Conservation (phyloP, 1,140 invertebrate species). For the Ceratina calcarata region DNA sequence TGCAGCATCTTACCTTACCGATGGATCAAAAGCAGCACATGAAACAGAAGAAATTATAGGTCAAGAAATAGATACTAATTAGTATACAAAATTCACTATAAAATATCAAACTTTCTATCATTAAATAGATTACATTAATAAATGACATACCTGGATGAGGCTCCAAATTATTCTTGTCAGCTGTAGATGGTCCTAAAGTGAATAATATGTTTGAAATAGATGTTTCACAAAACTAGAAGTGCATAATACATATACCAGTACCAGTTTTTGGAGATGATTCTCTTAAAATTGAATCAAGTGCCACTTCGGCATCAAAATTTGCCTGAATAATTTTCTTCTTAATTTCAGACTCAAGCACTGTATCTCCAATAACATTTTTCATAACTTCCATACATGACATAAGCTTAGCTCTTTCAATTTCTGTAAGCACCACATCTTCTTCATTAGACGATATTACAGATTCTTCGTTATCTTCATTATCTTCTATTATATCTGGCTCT, state of each 20-base stretch:
- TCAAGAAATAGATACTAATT: slow-evolving; percentile 44
- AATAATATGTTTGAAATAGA: slow-evolving; percentile 7
- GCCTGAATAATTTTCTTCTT: slow-evolving; percentile 84
- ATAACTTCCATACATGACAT: slow-evolving; percentile 92
- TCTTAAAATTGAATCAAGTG: slow-evolving; percentile 87
- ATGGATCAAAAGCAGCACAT: slow-evolving; percentile 73
- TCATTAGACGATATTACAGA: slow-evolving; percentile 70
- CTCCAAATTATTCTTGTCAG: slow-evolving; percentile 50
- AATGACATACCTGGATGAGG: slow-evolving; percentile 67
- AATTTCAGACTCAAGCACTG: slow-evolving; percentile 85
- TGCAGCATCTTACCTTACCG: slow-evolving; percentile 82
- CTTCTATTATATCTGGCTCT: slow-evolving; percentile 88
- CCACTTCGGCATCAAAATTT: slow-evolving; percentile 87
- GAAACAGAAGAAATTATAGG: slow-evolving; percentile 76
- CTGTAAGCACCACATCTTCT: slow-evolving; percentile 82
- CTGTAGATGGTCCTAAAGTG: slow-evolving; percentile 43
- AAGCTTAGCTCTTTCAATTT: slow-evolving; percentile 86
- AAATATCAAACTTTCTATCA: slow-evolving; percentile 5
- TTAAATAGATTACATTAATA: background rate
- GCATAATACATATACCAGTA: slow-evolving; percentile 19
- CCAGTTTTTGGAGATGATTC: slow-evolving; percentile 62
- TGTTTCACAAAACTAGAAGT: background rate
- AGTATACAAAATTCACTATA: background rate
- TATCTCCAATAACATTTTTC: slow-evolving; percentile 89
- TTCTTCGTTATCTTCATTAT: slow-evolving; percentile 82